phyloP scores from a whole-genome alignment of 2,113 vertebrate species.

The Spermophilus dauricus region DNA sequence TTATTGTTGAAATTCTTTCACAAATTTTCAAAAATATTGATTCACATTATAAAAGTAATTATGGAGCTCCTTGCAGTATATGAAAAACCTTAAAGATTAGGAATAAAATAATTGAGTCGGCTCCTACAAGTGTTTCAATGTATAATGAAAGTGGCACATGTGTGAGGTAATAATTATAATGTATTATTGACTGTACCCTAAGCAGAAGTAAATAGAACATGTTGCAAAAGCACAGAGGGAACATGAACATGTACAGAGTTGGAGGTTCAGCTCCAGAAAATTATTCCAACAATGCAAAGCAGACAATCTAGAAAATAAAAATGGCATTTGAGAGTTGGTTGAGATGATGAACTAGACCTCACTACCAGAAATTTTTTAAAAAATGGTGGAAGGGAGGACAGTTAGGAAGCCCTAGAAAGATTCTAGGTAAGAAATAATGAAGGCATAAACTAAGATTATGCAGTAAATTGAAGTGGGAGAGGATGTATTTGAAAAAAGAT shows the following conservation, averaged over 20 bases:
- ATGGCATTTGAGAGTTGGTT: not conserved
- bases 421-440: not conserved
- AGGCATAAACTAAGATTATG: not conserved
- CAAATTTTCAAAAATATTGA: not conserved
- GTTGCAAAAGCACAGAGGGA: not conserved
- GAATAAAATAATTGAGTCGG: not conserved
- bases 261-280: not conserved
- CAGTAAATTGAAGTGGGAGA: not conserved
- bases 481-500: not conserved
- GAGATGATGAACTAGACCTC: not conserved
- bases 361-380: not conserved
- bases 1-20: not conserved
- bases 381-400: not conserved
- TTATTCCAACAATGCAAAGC: not conserved
- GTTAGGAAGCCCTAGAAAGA: not conserved
- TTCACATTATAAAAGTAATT: not conserved
- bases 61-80: not conserved
- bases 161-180: not conserved
- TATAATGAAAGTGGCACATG: not conserved
- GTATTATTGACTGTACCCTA: not conserved
- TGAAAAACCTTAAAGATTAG: not conserved
- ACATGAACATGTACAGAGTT: not conserved
- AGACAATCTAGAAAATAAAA: not conserved
- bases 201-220: not conserved
- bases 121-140: not conserved